Conservation (phyloP, 2,888 invertebrate species). For the Dicyrtoma fusca region DNA sequence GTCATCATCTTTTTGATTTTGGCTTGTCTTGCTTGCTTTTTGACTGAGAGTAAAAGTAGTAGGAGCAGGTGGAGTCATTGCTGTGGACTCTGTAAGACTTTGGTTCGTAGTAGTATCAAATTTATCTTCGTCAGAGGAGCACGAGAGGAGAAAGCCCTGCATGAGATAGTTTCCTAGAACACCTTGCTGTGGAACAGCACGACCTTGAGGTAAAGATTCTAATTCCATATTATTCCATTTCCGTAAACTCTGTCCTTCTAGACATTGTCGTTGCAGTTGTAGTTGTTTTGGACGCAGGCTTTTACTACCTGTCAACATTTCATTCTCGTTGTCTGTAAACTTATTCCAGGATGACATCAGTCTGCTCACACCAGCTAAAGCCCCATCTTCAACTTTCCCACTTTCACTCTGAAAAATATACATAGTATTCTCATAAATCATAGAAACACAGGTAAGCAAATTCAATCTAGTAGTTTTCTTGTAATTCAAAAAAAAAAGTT, state of each 20-base stretch:
- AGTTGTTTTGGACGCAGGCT: conserved; percentile 7
- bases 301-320: conserved; percentile 18
- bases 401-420: not conserved
- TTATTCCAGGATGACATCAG: too few relatives aligned
- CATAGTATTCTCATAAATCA: not conserved
- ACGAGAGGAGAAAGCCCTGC: conserved; percentile 82
- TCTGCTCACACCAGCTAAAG: too few relatives aligned
- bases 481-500: too few relatives aligned
- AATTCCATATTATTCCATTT: conserved; percentile 2
- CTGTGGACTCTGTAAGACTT: not conserved
- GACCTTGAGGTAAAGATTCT: conserved; percentile 59
- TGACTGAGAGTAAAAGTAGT: too few relatives aligned
- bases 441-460: too few relatives aligned
- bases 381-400: not conserved
- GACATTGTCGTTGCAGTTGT: too few relatives aligned
- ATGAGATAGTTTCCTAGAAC: conserved; percentile 69
- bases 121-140: conserved; percentile 47
- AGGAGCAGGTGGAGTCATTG: too few relatives aligned
- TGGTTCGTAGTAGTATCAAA: too few relatives aligned
- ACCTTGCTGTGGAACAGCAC: conserved; percentile 59
- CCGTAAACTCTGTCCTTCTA: too few relatives aligned
- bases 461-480: too few relatives aligned
- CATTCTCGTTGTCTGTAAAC: conserved; percentile 11
- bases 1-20: too few relatives aligned
- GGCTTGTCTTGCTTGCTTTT: too few relatives aligned